phyloP scores from a whole-genome alignment of 2,888 invertebrate genomes.

The Drymonia ruficornis region DNA sequence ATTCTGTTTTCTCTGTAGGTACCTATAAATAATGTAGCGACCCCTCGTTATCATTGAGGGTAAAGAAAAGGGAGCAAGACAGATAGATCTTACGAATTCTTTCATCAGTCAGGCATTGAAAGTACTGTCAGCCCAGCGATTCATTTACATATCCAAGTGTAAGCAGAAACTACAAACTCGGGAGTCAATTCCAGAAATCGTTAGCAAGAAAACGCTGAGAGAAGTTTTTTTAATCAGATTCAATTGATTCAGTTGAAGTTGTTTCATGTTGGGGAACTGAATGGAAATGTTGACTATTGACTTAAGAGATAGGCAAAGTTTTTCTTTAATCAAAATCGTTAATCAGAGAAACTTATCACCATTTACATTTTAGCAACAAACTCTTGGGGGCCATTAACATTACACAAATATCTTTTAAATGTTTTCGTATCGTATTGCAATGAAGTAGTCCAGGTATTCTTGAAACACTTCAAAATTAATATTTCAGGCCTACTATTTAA shows the following conservation, averaged over 20 bases:
- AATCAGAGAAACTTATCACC: no score
- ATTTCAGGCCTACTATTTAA: no score
- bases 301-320: neutral
- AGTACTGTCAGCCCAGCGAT: neutral
- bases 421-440: no score
- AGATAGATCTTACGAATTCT: neutral
- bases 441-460: no score
- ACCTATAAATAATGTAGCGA: neutral
- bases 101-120: neutral
- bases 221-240: conserved; percentile 5
- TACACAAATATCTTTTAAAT: no score
- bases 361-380: no score
- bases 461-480: no score
- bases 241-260: conserved; percentile 13
- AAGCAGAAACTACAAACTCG: conserved; percentile 5
- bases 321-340: neutral
- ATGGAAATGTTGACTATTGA: conserved; percentile 12
- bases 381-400: no score
- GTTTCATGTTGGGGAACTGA: conserved; percentile 9
- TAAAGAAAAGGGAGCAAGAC: neutral
- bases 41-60: neutral
- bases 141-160: conserved; percentile 2
- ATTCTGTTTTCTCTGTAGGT: no score
- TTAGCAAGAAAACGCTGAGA: neutral
- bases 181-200: conserved; percentile 4